Evolutionary conservation across 2,888 invertebrate species (phyloP).

Genomic region (Drosophila anomalata): DNA sequence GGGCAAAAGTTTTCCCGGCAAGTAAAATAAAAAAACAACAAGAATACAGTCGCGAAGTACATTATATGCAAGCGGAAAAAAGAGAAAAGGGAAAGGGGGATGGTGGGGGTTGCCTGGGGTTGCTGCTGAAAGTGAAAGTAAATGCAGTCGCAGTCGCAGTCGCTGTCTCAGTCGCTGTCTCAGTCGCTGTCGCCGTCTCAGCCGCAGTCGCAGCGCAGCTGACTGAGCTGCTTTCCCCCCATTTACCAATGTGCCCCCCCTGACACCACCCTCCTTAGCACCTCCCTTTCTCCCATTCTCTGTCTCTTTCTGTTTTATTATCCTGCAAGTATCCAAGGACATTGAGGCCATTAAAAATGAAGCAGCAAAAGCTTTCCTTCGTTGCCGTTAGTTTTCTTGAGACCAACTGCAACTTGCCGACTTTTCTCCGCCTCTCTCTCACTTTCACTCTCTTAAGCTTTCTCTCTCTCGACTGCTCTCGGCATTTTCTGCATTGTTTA

Average conservation of each 20-base stretch:
- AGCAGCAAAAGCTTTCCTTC: constrained; percentile 60
- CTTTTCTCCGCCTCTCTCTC: constrained; percentile 13
- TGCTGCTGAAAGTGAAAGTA: constrained; percentile 70
- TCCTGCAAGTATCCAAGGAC: constrained; percentile 81
- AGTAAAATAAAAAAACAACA: constrained; percentile 18
- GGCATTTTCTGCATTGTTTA: constrained; percentile 50
- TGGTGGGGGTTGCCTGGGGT: constrained; percentile 51
- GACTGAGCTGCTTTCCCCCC: constrained; percentile 18
- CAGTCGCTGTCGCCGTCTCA: constrained; percentile 48
- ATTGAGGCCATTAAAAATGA: constrained; percentile 82
- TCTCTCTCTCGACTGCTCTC: constrained; percentile 4
- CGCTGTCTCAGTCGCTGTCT: constrained; percentile 33
- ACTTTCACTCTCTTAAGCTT: constrained; percentile 2
- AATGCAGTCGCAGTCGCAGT: constrained; percentile 63
- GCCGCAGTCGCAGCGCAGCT: constrained; percentile 29
- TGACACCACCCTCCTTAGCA: constrained; percentile 2
- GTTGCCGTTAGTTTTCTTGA: constrained; percentile 58
- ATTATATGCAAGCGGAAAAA: constrained; percentile 73
- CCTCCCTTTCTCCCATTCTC: neutral
- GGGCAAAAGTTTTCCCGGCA: constrained; percentile 66
- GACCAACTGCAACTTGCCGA: constrained; percentile 53
- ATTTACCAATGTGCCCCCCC: constrained; percentile 7
- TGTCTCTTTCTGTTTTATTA: neutral
- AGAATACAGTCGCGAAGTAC: constrained; percentile 50
- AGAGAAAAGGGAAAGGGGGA: neutral